Percentiles rank a stretch among this genome's conserved stretches.
phyloP scores from a whole-genome alignment of 2,797 vertebrate species.

The Scyliorhinus canicula region DNA sequence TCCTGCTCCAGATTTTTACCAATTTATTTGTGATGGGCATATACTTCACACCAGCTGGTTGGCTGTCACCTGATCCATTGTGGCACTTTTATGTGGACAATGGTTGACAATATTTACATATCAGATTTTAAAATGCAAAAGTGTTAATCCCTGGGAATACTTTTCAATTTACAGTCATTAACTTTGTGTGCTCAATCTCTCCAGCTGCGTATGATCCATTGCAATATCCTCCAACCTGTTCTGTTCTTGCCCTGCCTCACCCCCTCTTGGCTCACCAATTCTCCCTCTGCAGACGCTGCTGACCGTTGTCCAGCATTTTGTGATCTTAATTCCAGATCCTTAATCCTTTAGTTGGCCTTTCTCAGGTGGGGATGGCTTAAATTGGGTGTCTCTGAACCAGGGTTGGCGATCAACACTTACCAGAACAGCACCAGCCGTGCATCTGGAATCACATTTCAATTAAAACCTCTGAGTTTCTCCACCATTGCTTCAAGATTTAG shows the following conservation, averaged over 20 bases:
- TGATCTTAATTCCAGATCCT: not conserved
- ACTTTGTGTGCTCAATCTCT: not conserved
- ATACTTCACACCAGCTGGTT: not conserved
- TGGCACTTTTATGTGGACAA: not conserved
- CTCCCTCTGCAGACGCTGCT: not conserved
- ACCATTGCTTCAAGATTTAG: not conserved
- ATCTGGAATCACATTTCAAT: not conserved
- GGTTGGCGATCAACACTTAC: too few relatives aligned
- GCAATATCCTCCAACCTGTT: not conserved
- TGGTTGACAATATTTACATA: not conserved
- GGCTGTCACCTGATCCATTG: not conserved
- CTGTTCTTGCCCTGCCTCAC: not conserved
- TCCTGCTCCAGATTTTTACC: not conserved
- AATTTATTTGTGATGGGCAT: not conserved
- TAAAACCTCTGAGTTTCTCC: not conserved
- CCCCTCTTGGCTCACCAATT: not conserved
- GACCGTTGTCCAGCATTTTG: not conserved
- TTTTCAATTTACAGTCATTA: not conserved
- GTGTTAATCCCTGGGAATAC: not conserved
- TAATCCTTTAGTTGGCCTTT: not conserved
- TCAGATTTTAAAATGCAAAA: not conserved
- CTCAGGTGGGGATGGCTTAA: not conserved
- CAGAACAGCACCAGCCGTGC: not conserved
- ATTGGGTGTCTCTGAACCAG: not conserved
- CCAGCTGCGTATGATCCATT: too few relatives aligned